Percentiles rank a stretch among this genome's conserved stretches.
Conservation (phyloP, 2,113 vertebrate genomes). For the Petromus typicus region DNA sequence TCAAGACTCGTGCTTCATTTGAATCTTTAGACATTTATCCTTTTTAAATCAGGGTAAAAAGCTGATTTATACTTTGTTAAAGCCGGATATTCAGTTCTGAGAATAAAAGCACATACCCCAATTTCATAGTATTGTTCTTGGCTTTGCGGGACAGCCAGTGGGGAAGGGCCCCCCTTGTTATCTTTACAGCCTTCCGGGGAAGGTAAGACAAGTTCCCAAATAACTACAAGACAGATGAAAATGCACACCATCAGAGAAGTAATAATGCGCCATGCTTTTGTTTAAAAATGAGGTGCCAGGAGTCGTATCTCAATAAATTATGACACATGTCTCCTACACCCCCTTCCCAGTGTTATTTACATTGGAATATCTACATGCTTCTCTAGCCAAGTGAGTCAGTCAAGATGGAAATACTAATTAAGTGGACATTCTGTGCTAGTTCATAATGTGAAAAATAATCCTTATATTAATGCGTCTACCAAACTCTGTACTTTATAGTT, state of each 20-base stretch:
- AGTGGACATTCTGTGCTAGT: slow-evolving; percentile 42
- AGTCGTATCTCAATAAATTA: slow-evolving; percentile 72
- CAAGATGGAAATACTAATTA: slow-evolving; percentile 70
- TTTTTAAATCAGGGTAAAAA: background rate
- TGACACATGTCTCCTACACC: slow-evolving; percentile 58
- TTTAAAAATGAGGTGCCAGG: slow-evolving; percentile 74
- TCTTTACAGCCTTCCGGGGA: background rate
- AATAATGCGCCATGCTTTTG: slow-evolving; percentile 36
- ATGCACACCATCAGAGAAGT: slow-evolving; percentile 50
- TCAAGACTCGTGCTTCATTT: background rate
- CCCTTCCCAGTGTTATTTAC: slow-evolving; percentile 63
- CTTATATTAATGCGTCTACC: slow-evolving; percentile 15
- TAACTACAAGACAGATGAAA: slow-evolving; percentile 56
- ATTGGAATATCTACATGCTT: slow-evolving; percentile 64
- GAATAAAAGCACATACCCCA: background rate
- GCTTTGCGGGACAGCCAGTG: background rate
- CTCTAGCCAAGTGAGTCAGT: slow-evolving; percentile 71
- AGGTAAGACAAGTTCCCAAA: slow-evolving; percentile 53
- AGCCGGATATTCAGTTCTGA: background rate
- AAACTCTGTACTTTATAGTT: slow-evolving; percentile 43
- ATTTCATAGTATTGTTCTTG: slow-evolving; percentile 53
- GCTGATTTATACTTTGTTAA: slow-evolving; percentile 13
- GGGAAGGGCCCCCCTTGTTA: background rate
- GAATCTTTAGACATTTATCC: too few species aligned
- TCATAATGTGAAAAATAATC: slow-evolving; percentile 11